Percentiles rank a stretch among this genome's conserved stretches.
These are phyloP conservation scores for Rotaria sp. DNA, from an alignment of 2,888 invertebrate genomes.

Conservation along the genomic window DNA sequence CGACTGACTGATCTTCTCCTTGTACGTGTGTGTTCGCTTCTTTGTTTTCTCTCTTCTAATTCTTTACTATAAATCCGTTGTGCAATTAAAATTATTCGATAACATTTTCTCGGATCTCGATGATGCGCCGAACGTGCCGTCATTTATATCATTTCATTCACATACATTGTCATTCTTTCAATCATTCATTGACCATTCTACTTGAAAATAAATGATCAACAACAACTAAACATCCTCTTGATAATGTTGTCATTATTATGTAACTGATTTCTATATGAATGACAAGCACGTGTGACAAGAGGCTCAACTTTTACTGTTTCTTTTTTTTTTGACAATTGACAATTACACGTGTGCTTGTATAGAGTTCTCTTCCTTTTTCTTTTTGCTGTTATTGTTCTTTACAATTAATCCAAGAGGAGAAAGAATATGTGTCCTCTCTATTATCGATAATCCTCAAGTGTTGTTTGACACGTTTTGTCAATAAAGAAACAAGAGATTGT, in stretches of 20 bases:
- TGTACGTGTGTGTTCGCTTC: neutral
- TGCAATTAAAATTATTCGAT: constrained; percentile 19
- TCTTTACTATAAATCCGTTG: constrained; percentile 15
- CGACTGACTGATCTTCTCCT: constrained; percentile 19
- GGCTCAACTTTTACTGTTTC: neutral
- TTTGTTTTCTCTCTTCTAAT: constrained; percentile 2
- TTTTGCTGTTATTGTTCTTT: neutral
- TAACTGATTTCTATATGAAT: neutral
- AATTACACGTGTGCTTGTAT: neutral
- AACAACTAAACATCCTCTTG: constrained; percentile 11
- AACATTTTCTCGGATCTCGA: constrained; percentile 22
- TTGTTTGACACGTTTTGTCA: constrained; percentile 22
- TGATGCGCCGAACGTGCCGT: constrained; percentile 24
- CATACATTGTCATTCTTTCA: neutral
- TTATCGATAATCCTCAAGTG: constrained; percentile 15
- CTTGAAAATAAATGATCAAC: neutral
- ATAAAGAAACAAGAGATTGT: neutral
- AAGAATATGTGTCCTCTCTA: neutral
- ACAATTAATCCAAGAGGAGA: constrained; percentile 9
- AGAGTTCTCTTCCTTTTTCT: neutral
- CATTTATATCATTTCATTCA: neutral
- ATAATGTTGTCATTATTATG: neutral
- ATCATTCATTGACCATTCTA: constrained; percentile 3
- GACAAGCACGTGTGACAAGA: constrained; percentile 19
- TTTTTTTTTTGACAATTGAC: neutral